A percentile compares a stretch with the other conserved stretches of the same genome.
phyloP scores from a whole-genome alignment of 2,113 vertebrate genomes.

The Cyrtonyx montezumae region DNA sequence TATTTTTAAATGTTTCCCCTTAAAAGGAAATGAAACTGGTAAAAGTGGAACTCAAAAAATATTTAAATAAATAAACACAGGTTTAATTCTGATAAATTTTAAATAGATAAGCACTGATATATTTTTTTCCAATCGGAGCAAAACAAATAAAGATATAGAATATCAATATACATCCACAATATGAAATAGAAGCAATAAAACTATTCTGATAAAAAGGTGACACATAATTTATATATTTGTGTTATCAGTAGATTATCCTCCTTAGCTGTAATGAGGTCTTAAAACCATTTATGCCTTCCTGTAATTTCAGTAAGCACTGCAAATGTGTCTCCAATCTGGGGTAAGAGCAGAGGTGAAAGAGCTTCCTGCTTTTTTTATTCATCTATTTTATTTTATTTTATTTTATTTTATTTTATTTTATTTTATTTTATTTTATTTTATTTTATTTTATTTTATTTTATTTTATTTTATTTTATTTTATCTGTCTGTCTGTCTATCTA shows the following conservation, averaged over 20 bases:
- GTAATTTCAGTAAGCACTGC: not conserved
- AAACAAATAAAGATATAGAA: not conserved
- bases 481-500: no score
- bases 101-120: rapidly evolving
- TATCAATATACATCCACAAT: not conserved
- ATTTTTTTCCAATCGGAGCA: not conserved
- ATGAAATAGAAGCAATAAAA: not conserved
- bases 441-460: not conserved
- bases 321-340: not conserved
- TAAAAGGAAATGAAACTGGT: not conserved
- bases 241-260: not conserved
- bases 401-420: not conserved
- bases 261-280: not conserved
- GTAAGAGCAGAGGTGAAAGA: not conserved
- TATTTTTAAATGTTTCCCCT: not conserved
- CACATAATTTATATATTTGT: not conserved
- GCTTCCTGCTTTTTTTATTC: not conserved
- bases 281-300: not conserved
- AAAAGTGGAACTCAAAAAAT: not conserved
- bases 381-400: rapidly evolving
- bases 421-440: rapidly evolving
- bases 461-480: not conserved
- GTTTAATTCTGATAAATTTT: not conserved
- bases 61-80: not conserved
- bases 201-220: not conserved